phyloP scores from a whole-genome alignment of 2,797 vertebrate species.

The Momotus momota region DNA sequence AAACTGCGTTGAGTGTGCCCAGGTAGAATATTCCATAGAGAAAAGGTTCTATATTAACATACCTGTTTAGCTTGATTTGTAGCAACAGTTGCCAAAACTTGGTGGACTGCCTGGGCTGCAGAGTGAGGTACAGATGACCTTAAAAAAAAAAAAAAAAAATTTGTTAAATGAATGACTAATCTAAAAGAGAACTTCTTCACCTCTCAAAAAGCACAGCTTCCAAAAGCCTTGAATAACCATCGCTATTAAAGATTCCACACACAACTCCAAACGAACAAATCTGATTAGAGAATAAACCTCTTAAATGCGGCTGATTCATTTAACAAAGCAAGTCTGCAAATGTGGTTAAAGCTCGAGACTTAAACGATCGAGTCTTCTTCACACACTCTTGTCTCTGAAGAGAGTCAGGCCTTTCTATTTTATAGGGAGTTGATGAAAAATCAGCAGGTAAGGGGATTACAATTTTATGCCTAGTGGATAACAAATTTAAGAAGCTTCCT shows the following conservation, averaged over 20 bases:
- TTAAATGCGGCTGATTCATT: constrained; percentile 53
- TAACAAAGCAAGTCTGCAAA: constrained; percentile 45
- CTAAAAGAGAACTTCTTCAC: not conserved
- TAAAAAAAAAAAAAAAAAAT: constrained; percentile 34
- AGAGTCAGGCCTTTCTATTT: constrained; percentile 12
- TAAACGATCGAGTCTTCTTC: constrained; percentile 8
- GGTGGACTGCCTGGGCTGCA: constrained; percentile 80
- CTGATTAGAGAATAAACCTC: constrained; percentile 67
- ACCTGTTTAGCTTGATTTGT: constrained; percentile 90
- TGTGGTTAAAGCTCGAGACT: constrained; percentile 40
- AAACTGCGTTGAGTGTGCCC: not conserved
- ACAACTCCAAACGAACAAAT: constrained; percentile 31
- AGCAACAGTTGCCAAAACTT: constrained; percentile 81
- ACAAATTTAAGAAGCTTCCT: constrained; percentile 62
- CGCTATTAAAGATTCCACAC: not conserved
- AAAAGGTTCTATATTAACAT: not conserved
- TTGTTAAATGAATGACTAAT: not conserved
- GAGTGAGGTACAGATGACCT: constrained; percentile 84
- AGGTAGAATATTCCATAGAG: not conserved
- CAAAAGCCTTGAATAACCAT: not conserved
- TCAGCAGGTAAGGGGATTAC: constrained; percentile 69
- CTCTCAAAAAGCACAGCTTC: not conserved
- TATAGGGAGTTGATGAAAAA: constrained; percentile 28
- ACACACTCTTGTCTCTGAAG: constrained; percentile 11
- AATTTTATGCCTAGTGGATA: constrained; percentile 54